Evolutionary conservation across 1,140 invertebrate species (phyloP).

Genomic region (Leptinotarsa texana): DNA sequence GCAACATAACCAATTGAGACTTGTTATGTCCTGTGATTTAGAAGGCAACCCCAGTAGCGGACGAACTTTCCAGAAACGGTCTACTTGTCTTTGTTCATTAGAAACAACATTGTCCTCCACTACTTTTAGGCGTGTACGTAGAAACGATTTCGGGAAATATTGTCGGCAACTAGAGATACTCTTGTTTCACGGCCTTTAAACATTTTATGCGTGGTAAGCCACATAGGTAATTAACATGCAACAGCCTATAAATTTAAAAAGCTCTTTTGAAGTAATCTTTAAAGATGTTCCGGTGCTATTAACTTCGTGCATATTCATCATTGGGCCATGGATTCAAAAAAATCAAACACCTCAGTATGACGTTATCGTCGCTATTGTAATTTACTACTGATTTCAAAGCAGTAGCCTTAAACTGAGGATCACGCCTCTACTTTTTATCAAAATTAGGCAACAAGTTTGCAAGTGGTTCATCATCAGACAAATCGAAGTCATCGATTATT

Average conservation of each 20-base stretch:
- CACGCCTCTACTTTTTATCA: background rate
- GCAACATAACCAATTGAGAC: background rate
- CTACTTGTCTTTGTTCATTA: background rate
- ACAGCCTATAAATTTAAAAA: background rate
- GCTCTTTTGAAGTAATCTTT: background rate
- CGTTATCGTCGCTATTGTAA: too few species aligned
- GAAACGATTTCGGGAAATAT: background rate
- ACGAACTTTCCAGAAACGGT: background rate
- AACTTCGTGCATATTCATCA: background rate
- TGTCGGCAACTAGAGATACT: background rate
- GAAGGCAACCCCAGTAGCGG: background rate
- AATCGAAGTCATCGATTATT: background rate
- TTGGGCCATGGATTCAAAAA: background rate
- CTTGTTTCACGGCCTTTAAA: background rate
- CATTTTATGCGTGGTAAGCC: background rate
- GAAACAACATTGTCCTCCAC: background rate
- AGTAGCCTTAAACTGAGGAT: background rate
- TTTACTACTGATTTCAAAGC: background rate
- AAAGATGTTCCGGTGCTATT: background rate
- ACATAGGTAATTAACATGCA: background rate
- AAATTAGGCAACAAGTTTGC: background rate
- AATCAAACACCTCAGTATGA: background rate
- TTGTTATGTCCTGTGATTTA: background rate
- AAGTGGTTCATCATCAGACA: background rate
- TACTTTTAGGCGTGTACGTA: background rate